Conservation (phyloP, 2,888 invertebrate genomes). For the Euzetes globulus region DNA sequence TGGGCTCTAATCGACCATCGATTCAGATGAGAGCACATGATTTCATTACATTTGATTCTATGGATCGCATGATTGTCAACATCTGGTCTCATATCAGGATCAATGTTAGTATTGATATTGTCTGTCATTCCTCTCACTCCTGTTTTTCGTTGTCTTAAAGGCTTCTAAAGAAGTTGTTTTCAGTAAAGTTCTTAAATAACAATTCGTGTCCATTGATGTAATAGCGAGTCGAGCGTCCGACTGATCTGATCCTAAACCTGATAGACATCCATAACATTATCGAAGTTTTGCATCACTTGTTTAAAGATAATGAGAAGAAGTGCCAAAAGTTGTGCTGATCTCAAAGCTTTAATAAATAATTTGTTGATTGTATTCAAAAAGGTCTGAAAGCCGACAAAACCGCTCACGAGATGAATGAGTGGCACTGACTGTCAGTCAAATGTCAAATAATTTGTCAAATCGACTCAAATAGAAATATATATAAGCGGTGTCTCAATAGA, state of each 20-base stretch:
- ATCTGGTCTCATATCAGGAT: slow-evolving; percentile 24
- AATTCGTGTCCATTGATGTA: background rate
- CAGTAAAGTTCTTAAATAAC: background rate
- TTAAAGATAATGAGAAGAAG: background rate
- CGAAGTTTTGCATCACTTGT: background rate
- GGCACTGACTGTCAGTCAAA: slow-evolving; percentile 4
- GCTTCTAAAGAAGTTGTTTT: slow-evolving; percentile 16
- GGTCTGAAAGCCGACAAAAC: background rate
- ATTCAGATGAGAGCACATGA: background rate
- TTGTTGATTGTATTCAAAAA: background rate
- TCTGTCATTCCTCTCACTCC: background rate
- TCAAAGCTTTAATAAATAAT: slow-evolving; percentile 6
- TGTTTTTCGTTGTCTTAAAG: background rate
- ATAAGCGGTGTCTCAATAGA: background rate
- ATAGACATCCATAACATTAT: background rate
- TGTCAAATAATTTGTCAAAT: background rate
- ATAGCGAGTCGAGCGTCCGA: background rate
- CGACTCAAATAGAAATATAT: background rate
- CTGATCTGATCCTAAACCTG: background rate
- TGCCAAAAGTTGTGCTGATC: slow-evolving; percentile 15
- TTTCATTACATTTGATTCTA: background rate
- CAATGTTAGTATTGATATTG: slow-evolving; percentile 25
- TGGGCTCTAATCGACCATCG: slow-evolving; percentile 20
- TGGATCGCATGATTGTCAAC: background rate
- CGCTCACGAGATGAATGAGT: background rate